A percentile compares a stretch with the other conserved stretches of the same genome.
These are phyloP conservation scores for Lasiurus borealis DNA, from an alignment of 2,113 vertebrate species.

Conservation along the genomic window DNA sequence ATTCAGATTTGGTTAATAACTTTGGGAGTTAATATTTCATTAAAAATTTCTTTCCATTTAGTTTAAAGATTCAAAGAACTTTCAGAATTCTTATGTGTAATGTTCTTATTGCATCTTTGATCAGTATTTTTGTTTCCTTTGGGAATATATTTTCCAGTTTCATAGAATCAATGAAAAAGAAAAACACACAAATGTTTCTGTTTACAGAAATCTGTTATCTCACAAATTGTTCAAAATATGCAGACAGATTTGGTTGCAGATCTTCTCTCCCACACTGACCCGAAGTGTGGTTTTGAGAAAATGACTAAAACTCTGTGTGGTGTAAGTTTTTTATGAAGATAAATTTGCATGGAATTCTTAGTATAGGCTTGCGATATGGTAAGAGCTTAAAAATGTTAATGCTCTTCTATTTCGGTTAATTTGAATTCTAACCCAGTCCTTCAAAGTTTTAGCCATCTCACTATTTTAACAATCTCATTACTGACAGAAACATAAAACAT, in stretches of 20 bases:
- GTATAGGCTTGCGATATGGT: not conserved
- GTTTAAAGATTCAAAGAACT: constrained; percentile 21
- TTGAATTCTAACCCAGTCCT: constrained; percentile 38
- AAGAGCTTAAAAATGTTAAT: not conserved
- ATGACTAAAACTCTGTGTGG: not conserved
- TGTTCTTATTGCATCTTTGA: constrained; percentile 20
- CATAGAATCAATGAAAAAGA: not conserved
- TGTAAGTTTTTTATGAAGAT: not conserved
- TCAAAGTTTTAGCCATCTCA: not conserved
- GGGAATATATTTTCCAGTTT: constrained; percentile 47
- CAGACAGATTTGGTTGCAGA: not conserved
- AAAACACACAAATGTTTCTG: not conserved
- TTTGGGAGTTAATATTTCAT: not conserved
- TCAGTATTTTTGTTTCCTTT: not conserved
- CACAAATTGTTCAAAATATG: constrained; percentile 24
- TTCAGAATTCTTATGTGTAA: not conserved
- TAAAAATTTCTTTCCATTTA: constrained; percentile 41
- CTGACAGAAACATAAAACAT: constrained; percentile 49
- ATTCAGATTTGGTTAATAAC: constrained; percentile 41
- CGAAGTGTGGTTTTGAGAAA: constrained; percentile 32
- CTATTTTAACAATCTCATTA: constrained; percentile 30
- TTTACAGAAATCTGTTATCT: constrained; percentile 33
- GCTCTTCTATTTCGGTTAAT: constrained; percentile 13
- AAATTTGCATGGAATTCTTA: not conserved
- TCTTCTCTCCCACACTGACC: not conserved